Conservation (phyloP, 2,797 vertebrate species). For the Mormyrops attenuatus region DNA sequence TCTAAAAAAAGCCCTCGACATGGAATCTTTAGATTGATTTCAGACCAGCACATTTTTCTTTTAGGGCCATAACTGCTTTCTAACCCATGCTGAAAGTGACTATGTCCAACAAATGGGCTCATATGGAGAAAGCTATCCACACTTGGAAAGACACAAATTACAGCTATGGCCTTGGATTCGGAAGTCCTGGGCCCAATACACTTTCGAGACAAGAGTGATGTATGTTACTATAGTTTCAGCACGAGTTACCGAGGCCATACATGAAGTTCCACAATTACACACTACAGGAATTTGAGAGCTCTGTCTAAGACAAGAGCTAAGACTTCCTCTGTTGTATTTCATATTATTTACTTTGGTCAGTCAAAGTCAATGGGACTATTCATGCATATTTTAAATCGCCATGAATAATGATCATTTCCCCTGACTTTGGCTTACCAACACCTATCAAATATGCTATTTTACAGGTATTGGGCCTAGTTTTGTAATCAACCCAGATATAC, state of each 20-base stretch:
- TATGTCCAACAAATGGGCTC: background rate
- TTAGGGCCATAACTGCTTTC: background rate
- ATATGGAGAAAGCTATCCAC: background rate
- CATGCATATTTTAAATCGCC: background rate
- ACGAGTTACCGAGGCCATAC: background rate
- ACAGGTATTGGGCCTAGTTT: background rate
- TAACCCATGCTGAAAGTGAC: background rate
- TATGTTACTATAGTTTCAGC: background rate
- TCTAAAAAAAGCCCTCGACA: background rate
- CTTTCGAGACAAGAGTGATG: background rate
- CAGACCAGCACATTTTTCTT: background rate
- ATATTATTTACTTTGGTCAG: background rate
- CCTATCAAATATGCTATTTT: background rate
- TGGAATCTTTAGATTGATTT: slow-evolving; percentile 1
- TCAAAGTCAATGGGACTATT: background rate
- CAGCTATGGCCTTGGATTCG: background rate
- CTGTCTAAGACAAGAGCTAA: background rate
- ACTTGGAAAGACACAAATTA: background rate
- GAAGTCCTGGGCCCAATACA: background rate
- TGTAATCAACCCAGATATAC: background rate
- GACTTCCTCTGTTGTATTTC: background rate
- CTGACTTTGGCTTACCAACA: background rate
- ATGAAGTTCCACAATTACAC: background rate
- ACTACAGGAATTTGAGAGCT: background rate
- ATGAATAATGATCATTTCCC: background rate